phyloP scores from a whole-genome alignment of 1,140 invertebrate species.

The Penaeus indicus region DNA sequence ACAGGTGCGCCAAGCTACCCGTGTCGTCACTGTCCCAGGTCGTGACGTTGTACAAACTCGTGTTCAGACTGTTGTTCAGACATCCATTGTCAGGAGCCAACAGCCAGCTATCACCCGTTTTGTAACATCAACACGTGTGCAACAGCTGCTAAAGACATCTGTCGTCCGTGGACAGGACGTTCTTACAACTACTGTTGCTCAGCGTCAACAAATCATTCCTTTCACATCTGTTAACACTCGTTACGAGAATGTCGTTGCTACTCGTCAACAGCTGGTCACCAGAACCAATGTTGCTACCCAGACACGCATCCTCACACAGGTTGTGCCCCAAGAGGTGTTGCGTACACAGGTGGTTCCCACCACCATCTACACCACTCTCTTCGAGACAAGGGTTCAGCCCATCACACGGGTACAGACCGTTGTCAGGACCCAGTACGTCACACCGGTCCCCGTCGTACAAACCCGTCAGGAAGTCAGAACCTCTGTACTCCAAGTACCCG shows the following conservation, averaged over 20 bases:
- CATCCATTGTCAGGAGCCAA: conserved; percentile 46
- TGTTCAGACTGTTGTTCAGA: conserved; percentile 57
- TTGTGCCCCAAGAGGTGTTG: conserved; percentile 57
- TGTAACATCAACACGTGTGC: conserved; percentile 37
- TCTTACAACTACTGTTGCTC: conserved; percentile 34
- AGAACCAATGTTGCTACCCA: conserved; percentile 54
- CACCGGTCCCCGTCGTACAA: too few species aligned
- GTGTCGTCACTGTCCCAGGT: conserved; percentile 39
- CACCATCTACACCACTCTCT: too few species aligned
- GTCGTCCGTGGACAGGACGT: conserved; percentile 36
- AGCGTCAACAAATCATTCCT: conserved; percentile 53
- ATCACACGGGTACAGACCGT: too few species aligned
- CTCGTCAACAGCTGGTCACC: conserved; percentile 55
- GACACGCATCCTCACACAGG: conserved; percentile 51
- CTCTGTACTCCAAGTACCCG: too few species aligned
- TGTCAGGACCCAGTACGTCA: too few species aligned
- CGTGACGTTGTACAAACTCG: conserved; percentile 51
- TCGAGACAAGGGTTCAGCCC: too few species aligned
- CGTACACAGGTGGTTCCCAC: too few species aligned
- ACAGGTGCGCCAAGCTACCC: conserved; percentile 21
- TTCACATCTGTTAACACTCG: conserved; percentile 51
- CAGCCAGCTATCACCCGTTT: conserved; percentile 47
- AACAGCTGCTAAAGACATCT: conserved; percentile 41
- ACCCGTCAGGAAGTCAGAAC: too few species aligned
- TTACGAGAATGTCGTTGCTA: conserved; percentile 42